phyloP scores from a whole-genome alignment of 1,140 invertebrate species.

The Coptotermes formosanus region DNA sequence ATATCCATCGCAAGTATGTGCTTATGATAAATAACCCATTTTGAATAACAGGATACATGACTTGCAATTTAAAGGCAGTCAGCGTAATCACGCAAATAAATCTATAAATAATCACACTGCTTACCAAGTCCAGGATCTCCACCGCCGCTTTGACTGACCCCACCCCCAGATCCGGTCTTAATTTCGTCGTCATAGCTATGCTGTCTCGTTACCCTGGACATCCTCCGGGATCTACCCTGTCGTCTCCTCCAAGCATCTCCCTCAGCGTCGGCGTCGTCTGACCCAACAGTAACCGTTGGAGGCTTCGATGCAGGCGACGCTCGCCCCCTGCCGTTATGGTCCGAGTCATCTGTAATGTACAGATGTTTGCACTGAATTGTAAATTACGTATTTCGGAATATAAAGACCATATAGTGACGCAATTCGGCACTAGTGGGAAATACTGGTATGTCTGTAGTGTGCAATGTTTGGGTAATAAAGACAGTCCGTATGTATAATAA shows the following conservation, averaged over 20 bases:
- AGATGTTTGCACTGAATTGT: neutral
- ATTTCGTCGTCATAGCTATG: conserved; percentile 79
- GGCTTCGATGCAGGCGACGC: conserved; percentile 37
- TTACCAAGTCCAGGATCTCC: conserved; percentile 52
- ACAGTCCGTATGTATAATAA: too few species aligned
- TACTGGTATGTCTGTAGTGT: too few species aligned
- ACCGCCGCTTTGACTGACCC: neutral
- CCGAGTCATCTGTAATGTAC: neutral
- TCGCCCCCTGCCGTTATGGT: conserved; percentile 5
- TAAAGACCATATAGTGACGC: too few species aligned
- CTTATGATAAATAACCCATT: too few species aligned
- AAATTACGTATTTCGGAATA: too few species aligned
- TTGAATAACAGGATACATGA: too few species aligned
- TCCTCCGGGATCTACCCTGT: conserved; percentile 51
- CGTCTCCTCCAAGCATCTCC: conserved; percentile 40
- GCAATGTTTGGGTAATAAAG: too few species aligned
- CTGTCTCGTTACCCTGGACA: conserved; percentile 68
- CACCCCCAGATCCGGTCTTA: conserved; percentile 48
- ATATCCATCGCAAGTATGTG: too few species aligned
- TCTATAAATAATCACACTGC: neutral
- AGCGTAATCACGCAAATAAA: too few species aligned
- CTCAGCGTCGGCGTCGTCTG: conserved; percentile 44
- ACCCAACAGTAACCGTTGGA: conserved; percentile 44
- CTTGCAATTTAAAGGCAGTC: too few species aligned
- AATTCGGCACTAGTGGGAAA: too few species aligned